Base-by-base conservation (phyloP, 1,140 invertebrate species). In the Cyclina sinensis region DNA sequence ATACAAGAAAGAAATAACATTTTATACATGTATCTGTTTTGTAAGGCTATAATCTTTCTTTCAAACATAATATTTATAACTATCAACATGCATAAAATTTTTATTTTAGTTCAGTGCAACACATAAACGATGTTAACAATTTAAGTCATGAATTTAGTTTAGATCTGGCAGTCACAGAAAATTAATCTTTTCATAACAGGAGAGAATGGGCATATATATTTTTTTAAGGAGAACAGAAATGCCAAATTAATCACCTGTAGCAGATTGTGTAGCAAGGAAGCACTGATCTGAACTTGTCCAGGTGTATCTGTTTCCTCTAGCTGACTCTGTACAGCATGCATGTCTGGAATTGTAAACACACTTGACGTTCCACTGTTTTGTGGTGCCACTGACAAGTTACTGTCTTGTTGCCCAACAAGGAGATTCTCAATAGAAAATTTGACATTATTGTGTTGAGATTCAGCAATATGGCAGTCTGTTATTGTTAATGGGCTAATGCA, bases 271-370 rank as follows among this genome's bases (percentile, higher is more conserved):
- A 87, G n/a, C 0, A 87, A 43, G 12, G 85, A 59, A 2, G 74
- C 74, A 80, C 85, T 87, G 27, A 87, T 87, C 74, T 87, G 85
- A 21, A 87, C 57, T 65, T 78, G 70, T 18, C 85, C 85, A n/a
- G 85, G 85, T 18, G 62, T 87, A 35, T 87, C 73, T 16, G 73
- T 21, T 18, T 79, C 85, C 48, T 87, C 70, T 9, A 87, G 30
- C 21, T 84, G 62, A 27, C 24, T 80, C 35, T 87, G 85, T 16
- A 79, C 59, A 37, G 59, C 46, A 14, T 65, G 46, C 81, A 65
- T 65, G 21, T 83, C 59, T n/a, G 65, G 24, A 21, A 14, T 12
- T 0, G 84, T 18, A 59, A 78, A 62, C 35, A 46, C 43, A n/a
- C 59, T 18, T 0, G 43, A 24, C 24, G 37, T 27, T 30, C 35